Evolutionary conservation across 2,113 vertebrate genomes (phyloP).

Genomic region (Labeo rohita): DNA sequence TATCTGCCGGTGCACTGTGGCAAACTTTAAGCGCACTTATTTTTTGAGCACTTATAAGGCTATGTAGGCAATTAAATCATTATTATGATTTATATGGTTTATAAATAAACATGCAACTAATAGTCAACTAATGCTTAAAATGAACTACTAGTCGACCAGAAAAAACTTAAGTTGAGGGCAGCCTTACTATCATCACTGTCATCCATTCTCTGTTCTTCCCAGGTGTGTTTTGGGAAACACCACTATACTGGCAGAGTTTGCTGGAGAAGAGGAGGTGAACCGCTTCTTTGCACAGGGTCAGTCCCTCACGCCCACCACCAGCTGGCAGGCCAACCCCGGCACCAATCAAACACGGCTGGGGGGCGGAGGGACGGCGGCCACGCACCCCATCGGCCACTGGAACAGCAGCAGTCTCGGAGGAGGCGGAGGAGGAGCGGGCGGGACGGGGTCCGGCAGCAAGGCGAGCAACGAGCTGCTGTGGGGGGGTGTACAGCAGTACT

Average conservation of each 20-base stretch:
- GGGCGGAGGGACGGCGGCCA: conserved; percentile 73
- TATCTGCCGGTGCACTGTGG: too few species aligned
- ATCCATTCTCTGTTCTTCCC: conserved; percentile 48
- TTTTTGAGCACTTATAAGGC: too few species aligned
- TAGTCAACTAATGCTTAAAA: too few species aligned
- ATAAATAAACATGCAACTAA: too few species aligned
- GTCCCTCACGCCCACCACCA: conserved; percentile 89
- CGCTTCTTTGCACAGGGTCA: conserved; percentile 97
- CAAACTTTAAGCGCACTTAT: too few species aligned
- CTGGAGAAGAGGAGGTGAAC: conserved; percentile 96
- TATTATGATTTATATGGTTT: too few species aligned
- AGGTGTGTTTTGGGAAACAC: conserved; percentile 99
- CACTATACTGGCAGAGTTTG: conserved; percentile 98
- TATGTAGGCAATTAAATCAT: too few species aligned
- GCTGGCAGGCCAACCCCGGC: conserved; percentile 91
- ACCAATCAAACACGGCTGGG: conserved; percentile 86
- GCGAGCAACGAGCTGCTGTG: conserved; percentile 90
- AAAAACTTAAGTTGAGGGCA: too few species aligned
- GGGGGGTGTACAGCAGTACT: conserved; percentile 94
- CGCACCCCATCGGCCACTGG: conserved; percentile 92
- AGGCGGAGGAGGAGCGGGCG: conserved; percentile 73
- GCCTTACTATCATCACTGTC: too few species aligned
- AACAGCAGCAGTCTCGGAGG: conserved; percentile 82
- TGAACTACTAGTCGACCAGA: too few species aligned
- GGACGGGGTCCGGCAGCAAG: conserved; percentile 68